A percentile compares a stretch with the other conserved stretches of the same genome.
Conservation (phyloP, 2,888 invertebrate genomes). For the Chironomus tentans region DNA sequence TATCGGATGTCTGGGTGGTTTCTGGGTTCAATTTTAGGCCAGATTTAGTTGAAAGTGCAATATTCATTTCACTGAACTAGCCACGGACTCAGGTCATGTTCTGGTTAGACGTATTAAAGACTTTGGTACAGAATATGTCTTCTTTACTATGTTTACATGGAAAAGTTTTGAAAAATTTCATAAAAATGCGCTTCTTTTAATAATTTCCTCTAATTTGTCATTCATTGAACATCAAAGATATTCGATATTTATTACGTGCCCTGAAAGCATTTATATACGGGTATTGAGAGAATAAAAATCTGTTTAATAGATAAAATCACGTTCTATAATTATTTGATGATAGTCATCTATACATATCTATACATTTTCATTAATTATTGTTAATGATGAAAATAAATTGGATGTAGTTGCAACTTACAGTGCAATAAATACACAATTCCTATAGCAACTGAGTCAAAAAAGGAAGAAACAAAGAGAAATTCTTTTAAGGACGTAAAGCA, state of each 20-base stretch:
- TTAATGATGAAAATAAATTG: neutral
- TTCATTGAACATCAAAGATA: neutral
- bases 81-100: no score
- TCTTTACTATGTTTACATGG: no score
- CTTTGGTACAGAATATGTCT: no score
- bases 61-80: no score
- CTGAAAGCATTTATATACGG: neutral
- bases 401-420: neutral
- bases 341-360: neutral
- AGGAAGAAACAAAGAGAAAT: neutral
- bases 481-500: neutral
- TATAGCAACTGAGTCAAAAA: neutral
- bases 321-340: neutral
- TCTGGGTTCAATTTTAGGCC: no score
- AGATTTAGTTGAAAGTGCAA: no score
- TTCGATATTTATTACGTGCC: slow-evolving; percentile 22
- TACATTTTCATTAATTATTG: neutral
- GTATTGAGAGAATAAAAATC: neutral
- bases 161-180: no score
- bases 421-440: neutral
- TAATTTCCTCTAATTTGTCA: no score
- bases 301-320: neutral
- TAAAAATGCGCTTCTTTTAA: no score
- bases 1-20: no score
- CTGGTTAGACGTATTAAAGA: no score